phyloP scores from a whole-genome alignment of 2,113 vertebrate species.

The Verasper variegatus region DNA sequence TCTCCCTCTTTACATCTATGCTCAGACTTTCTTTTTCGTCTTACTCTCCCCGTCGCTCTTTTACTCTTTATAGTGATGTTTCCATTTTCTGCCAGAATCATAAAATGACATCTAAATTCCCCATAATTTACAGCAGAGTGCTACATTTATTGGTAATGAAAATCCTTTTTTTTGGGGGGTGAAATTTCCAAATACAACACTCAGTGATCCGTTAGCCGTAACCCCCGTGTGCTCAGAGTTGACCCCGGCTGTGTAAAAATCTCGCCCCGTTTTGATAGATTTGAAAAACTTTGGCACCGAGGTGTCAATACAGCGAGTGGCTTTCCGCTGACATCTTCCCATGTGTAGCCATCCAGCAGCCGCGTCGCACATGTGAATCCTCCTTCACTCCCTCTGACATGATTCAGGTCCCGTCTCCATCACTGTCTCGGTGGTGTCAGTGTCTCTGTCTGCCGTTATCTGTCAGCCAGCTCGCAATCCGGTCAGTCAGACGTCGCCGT shows the following conservation, averaged over 20 bases:
- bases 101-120: slow-evolving; percentile 58
- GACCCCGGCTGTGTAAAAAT: slow-evolving; percentile 37
- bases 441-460: slow-evolving; percentile 55
- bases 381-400: slow-evolving; percentile 31
- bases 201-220: slow-evolving; percentile 35
- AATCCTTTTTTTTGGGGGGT: slow-evolving; percentile 27
- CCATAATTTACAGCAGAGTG: slow-evolving; percentile 57
- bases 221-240: slow-evolving; percentile 19
- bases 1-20: slow-evolving; percentile 60
- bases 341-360: slow-evolving; percentile 15
- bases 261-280: slow-evolving; percentile 36
- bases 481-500: slow-evolving; percentile 61
- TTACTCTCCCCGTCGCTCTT: slow-evolving; percentile 29
- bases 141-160: slow-evolving; percentile 55
- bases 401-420: slow-evolving; percentile 35
- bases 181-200: slow-evolving; percentile 41
- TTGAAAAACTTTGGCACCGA: slow-evolving; percentile 32
- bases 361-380: slow-evolving; percentile 20
- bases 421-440: slow-evolving; percentile 46
- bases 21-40: slow-evolving; percentile 42
- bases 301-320: slow-evolving; percentile 39
- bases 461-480: slow-evolving; percentile 46
- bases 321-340: slow-evolving; percentile 22
- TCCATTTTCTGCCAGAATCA: slow-evolving; percentile 47
- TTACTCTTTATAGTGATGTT: slow-evolving; percentile 7